Evolutionary conservation across 2,113 vertebrate genomes (phyloP), one percentile per base, ranked within the genome.

Genomic region (Chamaetylas fuelleborni): DNA sequence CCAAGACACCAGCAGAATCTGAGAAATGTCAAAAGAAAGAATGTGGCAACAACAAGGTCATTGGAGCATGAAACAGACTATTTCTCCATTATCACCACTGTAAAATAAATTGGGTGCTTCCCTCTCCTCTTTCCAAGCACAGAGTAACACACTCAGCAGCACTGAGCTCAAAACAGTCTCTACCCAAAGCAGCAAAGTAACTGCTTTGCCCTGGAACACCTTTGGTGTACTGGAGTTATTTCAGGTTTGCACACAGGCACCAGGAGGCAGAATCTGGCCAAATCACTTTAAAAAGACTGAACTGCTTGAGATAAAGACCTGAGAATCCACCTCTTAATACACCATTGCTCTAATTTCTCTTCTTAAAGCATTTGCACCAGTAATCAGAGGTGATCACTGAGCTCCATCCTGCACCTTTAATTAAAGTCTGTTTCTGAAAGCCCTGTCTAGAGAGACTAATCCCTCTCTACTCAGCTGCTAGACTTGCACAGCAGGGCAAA

Each of bases 271-370:
- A 96, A 94, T 88, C 19, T 86, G 45, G 10, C 28, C 70, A 91
- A 91, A 92, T 89, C 42, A 90, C 81, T 90, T 95, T 38, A 48
- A 56, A 96, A 97, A 77, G 73, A 74, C 69, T 90, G 61, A 95
- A 95, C 36, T 89, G 60, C 62, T 95, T 84, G 69, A 89, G 57
- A 93, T 93, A 93, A 96, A 93, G 76, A 93, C 76, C 87, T 80
- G 81, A 92, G 83, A 96, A 74, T 50, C 72, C 64, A 94, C 60
- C 67, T 86, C 96, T 88, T 96, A 97, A 97, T 96, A 95, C 24
- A 5, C 88, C 90, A 93, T 96, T 96, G 94, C 95, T 97, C 96
- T 96, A 96, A 97, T 97, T 96, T 96, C 71, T 93, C 93, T 89
- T 97, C 95, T 96, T 97, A 96, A 90, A 96, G 94, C 89, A 93